Conservation (phyloP, 2,888 invertebrate genomes). For the Electrophaes corylata region DNA sequence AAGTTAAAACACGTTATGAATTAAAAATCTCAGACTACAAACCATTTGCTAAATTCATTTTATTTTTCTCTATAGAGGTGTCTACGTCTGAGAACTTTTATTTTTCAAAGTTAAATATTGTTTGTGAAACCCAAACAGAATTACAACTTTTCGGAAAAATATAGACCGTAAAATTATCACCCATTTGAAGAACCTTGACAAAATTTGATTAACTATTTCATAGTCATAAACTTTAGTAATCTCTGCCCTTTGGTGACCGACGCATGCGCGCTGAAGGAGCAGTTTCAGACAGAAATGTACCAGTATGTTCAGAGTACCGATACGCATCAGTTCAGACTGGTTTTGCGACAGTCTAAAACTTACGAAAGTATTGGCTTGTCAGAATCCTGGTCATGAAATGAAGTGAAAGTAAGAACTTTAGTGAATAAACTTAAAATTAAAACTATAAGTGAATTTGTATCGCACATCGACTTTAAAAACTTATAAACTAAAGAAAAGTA, state of each 20-base stretch:
- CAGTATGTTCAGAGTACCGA: constrained; percentile 45
- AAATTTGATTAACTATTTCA: constrained; percentile 41
- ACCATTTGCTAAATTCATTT: no score
- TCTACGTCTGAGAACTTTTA: no score
- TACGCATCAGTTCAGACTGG: constrained; percentile 37
- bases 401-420: background rate
- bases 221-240: constrained; percentile 37
- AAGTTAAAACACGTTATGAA: no score
- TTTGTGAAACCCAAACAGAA: background rate
- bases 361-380: constrained; percentile 16
- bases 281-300: constrained; percentile 33
- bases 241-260: constrained; percentile 33
- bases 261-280: constrained; percentile 39
- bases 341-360: constrained; percentile 8
- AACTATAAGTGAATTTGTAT: background rate
- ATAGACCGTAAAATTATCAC: constrained; percentile 14
- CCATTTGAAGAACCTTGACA: constrained; percentile 40
- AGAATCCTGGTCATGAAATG: background rate
- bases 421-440: constrained; percentile 4
- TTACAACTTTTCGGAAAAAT: background rate
- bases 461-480: background rate
- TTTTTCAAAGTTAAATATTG: background rate
- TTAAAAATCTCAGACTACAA: no score
- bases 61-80: no score
- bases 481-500: background rate